These are phyloP conservation scores for Tetanocera ferruginea DNA, from an alignment of 2,888 invertebrate species.

Conservation along the genomic window DNA sequence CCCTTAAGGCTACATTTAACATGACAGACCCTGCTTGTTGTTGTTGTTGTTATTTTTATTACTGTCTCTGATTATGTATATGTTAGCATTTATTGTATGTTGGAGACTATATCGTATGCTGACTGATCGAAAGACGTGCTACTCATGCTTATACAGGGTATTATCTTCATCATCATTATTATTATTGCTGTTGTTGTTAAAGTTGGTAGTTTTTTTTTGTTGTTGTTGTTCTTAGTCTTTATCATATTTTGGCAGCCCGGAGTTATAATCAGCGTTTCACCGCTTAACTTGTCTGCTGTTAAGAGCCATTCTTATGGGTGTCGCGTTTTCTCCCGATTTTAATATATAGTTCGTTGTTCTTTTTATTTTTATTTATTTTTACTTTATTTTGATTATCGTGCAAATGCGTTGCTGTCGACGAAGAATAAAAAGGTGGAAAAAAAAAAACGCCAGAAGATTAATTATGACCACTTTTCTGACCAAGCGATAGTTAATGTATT, in stretches of 20 bases:
- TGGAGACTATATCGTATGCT: background rate
- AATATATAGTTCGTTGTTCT: background rate
- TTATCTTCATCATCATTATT: constrained; percentile 46
- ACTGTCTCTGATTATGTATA: background rate
- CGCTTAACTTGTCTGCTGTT: background rate
- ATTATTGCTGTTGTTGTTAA: constrained; percentile 27
- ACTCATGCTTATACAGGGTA: constrained; percentile 36
- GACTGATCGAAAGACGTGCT: constrained; percentile 41
- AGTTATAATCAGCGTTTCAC: constrained; percentile 21
- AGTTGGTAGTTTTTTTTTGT: constrained; percentile 6
- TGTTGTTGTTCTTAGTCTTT: constrained; percentile 21
- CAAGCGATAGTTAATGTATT: constrained; percentile 9
- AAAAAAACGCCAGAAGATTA: constrained; percentile 24
- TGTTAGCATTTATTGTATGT: background rate
- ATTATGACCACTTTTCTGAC: constrained; percentile 30
- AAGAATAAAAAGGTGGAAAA: background rate
- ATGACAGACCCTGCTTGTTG: constrained; percentile 27
- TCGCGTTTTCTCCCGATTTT: constrained; percentile 3
- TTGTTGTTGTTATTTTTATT: constrained; percentile 19
- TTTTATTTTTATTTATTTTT: background rate
- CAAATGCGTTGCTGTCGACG: constrained; percentile 18
- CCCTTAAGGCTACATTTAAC: constrained; percentile 26
- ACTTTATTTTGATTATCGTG: background rate
- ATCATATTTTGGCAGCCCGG: constrained; percentile 25
- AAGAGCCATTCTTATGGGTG: background rate